phyloP scores from a whole-genome alignment of 1,140 invertebrate species.

The Daktulosphaira vitifoliae region DNA sequence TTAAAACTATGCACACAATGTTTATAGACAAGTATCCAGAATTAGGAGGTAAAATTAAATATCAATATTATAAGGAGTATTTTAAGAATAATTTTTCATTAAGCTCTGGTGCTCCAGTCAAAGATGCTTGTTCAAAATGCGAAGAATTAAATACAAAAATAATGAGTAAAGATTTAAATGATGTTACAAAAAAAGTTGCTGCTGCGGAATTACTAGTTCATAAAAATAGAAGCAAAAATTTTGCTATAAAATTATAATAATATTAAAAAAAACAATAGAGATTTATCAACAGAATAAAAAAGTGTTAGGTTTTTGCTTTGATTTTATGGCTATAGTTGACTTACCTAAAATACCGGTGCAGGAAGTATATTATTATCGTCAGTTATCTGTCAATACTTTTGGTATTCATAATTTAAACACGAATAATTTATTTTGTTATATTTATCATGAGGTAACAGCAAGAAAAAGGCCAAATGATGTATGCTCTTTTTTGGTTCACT shows the following conservation, averaged over 20 bases:
- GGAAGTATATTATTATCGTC: slow-evolving; percentile 38
- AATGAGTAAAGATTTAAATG: slow-evolving; percentile 33
- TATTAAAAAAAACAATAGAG: slow-evolving; percentile 35
- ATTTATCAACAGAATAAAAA: slow-evolving; percentile 1
- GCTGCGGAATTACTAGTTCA: slow-evolving; percentile 39
- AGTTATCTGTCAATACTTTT: slow-evolving; percentile 41
- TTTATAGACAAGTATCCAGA: background rate
- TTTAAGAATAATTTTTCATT: slow-evolving; percentile 37
- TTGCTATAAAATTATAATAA: slow-evolving; percentile 41
- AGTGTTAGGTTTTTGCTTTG: too few relatives aligned
- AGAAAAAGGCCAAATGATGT: slow-evolving; percentile 40
- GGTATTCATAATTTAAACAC: too few relatives aligned
- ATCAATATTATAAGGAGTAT: slow-evolving; percentile 24
- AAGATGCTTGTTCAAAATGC: slow-evolving; percentile 34
- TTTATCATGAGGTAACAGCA: slow-evolving; percentile 39
- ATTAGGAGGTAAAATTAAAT: background rate
- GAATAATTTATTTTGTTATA: background rate
- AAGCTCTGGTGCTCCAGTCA: slow-evolving; percentile 37
- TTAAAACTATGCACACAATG: background rate
- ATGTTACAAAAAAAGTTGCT: slow-evolving; percentile 39
- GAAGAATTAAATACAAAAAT: slow-evolving; percentile 34
- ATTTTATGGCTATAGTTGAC: too few relatives aligned
- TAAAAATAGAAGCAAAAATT: slow-evolving; percentile 38
- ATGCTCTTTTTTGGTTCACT: slow-evolving; percentile 39
- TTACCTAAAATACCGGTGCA: slow-evolving; percentile 37